phyloP scores from a whole-genome alignment of 2,113 vertebrate species.

The Colistium nudipinnis region DNA sequence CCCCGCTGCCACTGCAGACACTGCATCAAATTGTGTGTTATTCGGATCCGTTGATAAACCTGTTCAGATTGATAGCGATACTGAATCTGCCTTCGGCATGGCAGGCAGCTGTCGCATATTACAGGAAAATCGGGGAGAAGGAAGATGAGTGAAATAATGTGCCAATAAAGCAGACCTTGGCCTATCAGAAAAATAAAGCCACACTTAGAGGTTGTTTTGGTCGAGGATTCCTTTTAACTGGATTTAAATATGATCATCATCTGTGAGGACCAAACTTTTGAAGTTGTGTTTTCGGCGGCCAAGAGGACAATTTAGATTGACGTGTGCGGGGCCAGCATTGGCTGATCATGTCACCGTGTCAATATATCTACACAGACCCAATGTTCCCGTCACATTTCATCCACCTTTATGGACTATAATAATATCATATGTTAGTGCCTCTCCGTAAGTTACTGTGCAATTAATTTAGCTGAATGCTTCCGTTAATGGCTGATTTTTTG shows the following conservation, averaged over 20 bases:
- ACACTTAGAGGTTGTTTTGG: not conserved
- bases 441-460: slow-evolving; percentile 19
- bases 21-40: too few relatives aligned
- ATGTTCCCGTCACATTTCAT: slow-evolving; percentile 43
- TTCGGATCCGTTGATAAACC: too few relatives aligned
- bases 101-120: too few relatives aligned
- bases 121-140: too few relatives aligned
- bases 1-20: too few relatives aligned
- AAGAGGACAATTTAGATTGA: slow-evolving; percentile 32
- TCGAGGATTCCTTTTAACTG: not conserved
- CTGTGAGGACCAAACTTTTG: not conserved
- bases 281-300: not conserved
- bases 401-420: slow-evolving; percentile 57
- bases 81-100: too few relatives aligned
- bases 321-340: not conserved
- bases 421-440: slow-evolving; percentile 56
- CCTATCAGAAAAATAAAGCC: not conserved
- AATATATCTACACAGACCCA: slow-evolving; percentile 36
- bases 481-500: slow-evolving; percentile 10
- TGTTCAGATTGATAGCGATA: too few relatives aligned
- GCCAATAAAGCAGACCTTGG: too few relatives aligned
- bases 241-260: not conserved
- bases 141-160: not conserved
- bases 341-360: slow-evolving; percentile 44
- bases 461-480: slow-evolving; percentile 30